phyloP scores from a whole-genome alignment of 2,113 vertebrate genomes.

The Antennarius striatus region DNA sequence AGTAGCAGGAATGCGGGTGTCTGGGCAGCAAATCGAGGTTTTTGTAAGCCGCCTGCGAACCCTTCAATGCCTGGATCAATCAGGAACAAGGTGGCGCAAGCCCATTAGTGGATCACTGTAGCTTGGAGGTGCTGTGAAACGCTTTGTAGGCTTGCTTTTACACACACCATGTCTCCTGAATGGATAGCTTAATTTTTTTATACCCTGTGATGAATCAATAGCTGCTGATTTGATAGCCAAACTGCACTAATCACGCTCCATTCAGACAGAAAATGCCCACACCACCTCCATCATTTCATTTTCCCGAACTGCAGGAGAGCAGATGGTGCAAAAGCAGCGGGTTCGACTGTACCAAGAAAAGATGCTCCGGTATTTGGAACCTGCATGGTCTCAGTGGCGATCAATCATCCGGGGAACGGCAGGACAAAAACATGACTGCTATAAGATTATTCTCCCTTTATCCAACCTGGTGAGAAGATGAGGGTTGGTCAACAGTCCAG shows the following conservation, averaged over 20 bases:
- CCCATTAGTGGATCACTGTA: slow-evolving; percentile 67
- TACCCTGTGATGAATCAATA: slow-evolving; percentile 71
- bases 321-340: neutral
- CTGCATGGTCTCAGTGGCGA: too few relatives aligned
- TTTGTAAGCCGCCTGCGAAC: slow-evolving; percentile 45
- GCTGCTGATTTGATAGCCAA: slow-evolving; percentile 68
- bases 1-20: slow-evolving; percentile 35
- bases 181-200: slow-evolving; percentile 60
- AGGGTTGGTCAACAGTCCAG: too few relatives aligned
- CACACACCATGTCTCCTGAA: slow-evolving; percentile 18
- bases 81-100: slow-evolving; percentile 55
- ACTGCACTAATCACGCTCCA: slow-evolving; percentile 48
- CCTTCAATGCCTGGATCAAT: slow-evolving; percentile 60
- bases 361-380: too few relatives aligned
- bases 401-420: too few relatives aligned
- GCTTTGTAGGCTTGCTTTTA: slow-evolving; percentile 8
- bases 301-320: neutral
- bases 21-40: slow-evolving; percentile 51
- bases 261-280: neutral
- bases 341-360: too few relatives aligned
- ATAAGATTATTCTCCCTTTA: too few relatives aligned
- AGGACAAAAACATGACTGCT: too few relatives aligned
- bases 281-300: slow-evolving; percentile 13
- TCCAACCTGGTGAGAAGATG: too few relatives aligned
- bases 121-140: slow-evolving; percentile 50